Base-by-base conservation (phyloP, 2,113 vertebrate species). In the Myrmophylax atrothorax region DNA sequence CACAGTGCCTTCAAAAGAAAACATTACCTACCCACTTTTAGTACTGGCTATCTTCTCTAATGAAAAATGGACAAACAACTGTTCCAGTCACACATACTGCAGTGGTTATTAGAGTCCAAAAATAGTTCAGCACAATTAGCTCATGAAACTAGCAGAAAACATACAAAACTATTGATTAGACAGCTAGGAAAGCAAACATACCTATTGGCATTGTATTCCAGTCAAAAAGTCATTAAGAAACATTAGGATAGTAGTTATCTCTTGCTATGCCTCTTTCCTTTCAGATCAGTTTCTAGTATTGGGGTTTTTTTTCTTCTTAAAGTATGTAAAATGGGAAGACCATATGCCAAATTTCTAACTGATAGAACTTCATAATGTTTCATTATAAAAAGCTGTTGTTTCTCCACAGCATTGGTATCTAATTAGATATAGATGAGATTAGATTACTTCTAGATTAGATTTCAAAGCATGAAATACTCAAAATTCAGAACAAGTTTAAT, bases 221-320 rank as follows among this genome's bases (percentile, higher is more conserved):
- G 38, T 67, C 60, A 77, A 67, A 67, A 82, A 95, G 50, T 63
- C 83, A 78, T 16, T 90, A 73, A 92, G 63, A 90, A 96, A 75
- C 35, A 79, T 25, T 76, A 68, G 66, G 55, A 77, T 23, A 85
- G 38, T 66, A 93, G 73, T 62, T 70, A 47, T 78, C 20, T 92
- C 38, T 42, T 31, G 64, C 22, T 60, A 3, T 6, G 14, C 12
- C 35, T 69, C 24, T 79, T 64, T 67, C 12, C 24, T 80, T 84
- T 74, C 40, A 37, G 42, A 28, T 40, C 46, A n/a, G 14, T 76
- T 87, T 77, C 59, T 69, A 40, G 12, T 42, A 81, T 3, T 22
- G 22, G 29, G 23, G 8, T 23, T 24, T 50, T 76, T 42, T 58
- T 79, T 33, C 29, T 66, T 72, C 81, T 49, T 89, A 37, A 75